Evolutionary conservation across 2,113 vertebrate species (phyloP).

Genomic region (Perccottus glenii): DNA sequence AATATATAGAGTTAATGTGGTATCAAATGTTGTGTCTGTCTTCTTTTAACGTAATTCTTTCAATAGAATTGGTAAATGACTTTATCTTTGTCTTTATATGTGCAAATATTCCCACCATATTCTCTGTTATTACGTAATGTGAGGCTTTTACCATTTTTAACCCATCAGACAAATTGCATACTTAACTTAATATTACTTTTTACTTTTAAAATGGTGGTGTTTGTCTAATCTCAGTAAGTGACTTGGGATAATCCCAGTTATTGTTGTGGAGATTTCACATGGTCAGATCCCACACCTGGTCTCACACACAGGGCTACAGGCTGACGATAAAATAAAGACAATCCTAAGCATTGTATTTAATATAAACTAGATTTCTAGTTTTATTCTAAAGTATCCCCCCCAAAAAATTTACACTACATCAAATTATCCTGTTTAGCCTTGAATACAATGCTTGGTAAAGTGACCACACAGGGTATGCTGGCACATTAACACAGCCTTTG

Average conservation of each 20-base stretch:
- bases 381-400: background rate
- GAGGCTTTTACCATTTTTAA: conserved; percentile 1
- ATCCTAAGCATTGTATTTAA: background rate
- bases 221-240: conserved; percentile 66
- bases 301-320: conserved; percentile 4
- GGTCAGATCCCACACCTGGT: conserved; percentile 65
- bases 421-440: conserved; percentile 28
- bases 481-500: conserved; percentile 46
- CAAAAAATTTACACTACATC: conserved; percentile 2
- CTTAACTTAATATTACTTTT: conserved; percentile 40
- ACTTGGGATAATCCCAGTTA: conserved; percentile 51
- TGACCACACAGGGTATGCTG: conserved; percentile 17
- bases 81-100: background rate
- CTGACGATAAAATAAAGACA: background rate
- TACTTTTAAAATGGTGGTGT: conserved; percentile 40
- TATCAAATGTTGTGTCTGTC: too few relatives aligned
- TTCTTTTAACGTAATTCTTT: too few relatives aligned
- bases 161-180: conserved; percentile 53
- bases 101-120: conserved; percentile 40
- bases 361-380: background rate
- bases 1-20: too few relatives aligned
- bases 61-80: too few relatives aligned
- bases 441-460: conserved; percentile 36
- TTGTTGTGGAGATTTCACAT: conserved; percentile 55
- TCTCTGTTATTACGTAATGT: background rate